Percentiles rank a stretch among this genome's conserved stretches.
Conservation (phyloP, 2,113 vertebrate genomes). For the Phrynocephalus versicolor region DNA sequence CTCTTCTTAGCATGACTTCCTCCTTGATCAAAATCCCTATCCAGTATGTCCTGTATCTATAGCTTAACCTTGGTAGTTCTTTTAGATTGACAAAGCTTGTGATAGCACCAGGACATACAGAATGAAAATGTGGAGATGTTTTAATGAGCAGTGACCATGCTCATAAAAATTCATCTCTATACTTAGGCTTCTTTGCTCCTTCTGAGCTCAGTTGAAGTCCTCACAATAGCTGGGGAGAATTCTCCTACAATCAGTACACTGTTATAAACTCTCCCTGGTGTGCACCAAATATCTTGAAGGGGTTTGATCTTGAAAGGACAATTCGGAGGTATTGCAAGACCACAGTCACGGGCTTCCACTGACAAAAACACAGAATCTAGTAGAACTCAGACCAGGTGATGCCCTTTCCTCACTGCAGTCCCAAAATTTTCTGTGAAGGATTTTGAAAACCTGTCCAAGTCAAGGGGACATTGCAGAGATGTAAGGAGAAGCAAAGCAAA, state of each 20-base stretch:
- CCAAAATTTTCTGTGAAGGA: too few species aligned
- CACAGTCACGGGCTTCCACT: too few species aligned
- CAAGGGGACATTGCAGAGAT: too few species aligned
- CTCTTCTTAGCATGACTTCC: background rate
- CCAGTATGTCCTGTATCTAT: background rate
- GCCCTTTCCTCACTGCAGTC: too few species aligned
- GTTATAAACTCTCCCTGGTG: background rate
- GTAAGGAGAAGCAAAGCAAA: too few species aligned
- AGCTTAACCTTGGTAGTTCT: background rate
- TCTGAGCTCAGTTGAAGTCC: background rate
- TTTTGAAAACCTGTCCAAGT: too few species aligned
- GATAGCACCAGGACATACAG: background rate
- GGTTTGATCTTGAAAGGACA: background rate
- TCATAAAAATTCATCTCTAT: background rate
- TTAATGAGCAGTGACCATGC: background rate
- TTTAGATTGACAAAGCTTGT: background rate
- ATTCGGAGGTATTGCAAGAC: background rate
- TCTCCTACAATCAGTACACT: background rate
- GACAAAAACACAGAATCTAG: too few species aligned
- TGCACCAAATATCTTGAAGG: background rate
- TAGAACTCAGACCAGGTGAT: too few species aligned
- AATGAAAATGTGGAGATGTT: background rate
- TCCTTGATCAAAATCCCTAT: background rate
- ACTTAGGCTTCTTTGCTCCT: background rate
- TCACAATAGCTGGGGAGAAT: background rate